These are phyloP conservation scores for Agrypnus murinus DNA, from an alignment of 2,888 invertebrate genomes.

Conservation along the genomic window DNA sequence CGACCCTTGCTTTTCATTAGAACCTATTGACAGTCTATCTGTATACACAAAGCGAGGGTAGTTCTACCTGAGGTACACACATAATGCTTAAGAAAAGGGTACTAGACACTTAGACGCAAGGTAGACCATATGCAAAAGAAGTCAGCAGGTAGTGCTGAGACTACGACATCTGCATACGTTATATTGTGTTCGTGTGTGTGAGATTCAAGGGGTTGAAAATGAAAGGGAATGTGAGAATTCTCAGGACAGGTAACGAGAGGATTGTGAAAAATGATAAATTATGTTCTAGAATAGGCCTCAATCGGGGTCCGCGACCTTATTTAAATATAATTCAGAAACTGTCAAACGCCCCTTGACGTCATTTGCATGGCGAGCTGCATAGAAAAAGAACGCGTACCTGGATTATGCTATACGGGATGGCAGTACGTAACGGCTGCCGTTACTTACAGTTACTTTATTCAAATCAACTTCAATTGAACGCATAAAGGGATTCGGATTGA, in stretches of 20 bases:
- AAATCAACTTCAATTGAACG: slow-evolving; percentile 62
- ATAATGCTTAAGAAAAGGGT: slow-evolving; percentile 58
- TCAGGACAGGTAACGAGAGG: slow-evolving; percentile 66
- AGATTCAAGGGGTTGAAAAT: slow-evolving; percentile 53
- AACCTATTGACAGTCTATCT: slow-evolving; percentile 59
- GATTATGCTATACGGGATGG: slow-evolving; percentile 50
- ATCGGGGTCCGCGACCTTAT: slow-evolving; percentile 64
- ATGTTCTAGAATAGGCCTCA: slow-evolving; percentile 62
- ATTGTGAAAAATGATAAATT: slow-evolving; percentile 69
- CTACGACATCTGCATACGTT: slow-evolving; percentile 65
- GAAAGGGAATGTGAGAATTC: slow-evolving; percentile 62
- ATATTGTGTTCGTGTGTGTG: slow-evolving; percentile 40
- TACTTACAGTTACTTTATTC: slow-evolving; percentile 59
- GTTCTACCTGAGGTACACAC: slow-evolving; percentile 55
- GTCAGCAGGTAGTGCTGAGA: slow-evolving; percentile 67
- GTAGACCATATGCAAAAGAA: slow-evolving; percentile 67
- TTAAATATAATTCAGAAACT: slow-evolving; percentile 70
- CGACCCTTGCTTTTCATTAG: slow-evolving; percentile 59
- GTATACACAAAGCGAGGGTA: slow-evolving; percentile 55
- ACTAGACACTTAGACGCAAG: slow-evolving; percentile 57
- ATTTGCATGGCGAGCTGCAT: slow-evolving; percentile 66
- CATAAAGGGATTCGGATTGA: slow-evolving; percentile 47
- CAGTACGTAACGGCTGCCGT: slow-evolving; percentile 50
- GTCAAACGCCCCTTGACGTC: slow-evolving; percentile 68
- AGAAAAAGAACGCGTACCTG: slow-evolving; percentile 54